Evolutionary conservation across 2,113 vertebrate genomes (phyloP), one percentile per base, ranked within the genome.

Genomic region (Nerophis lumbriciformis): DNA sequence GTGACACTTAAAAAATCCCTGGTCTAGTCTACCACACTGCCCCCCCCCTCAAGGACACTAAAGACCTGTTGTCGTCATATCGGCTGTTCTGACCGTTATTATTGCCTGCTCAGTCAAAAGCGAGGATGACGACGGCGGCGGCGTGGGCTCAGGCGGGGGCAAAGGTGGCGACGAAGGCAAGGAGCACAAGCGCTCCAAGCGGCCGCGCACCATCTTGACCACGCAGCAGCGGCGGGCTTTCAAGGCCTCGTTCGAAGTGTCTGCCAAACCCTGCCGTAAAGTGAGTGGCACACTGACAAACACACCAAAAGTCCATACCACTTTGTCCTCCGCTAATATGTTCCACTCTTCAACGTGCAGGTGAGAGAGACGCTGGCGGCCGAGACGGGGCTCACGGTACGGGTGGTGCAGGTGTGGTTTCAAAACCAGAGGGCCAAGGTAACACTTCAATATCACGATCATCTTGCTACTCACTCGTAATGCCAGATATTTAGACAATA

Each of bases 381-480:
- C 1, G 92, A 95, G 83, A 94, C 93, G 1, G 94, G 94, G 14
- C 80, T 95, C 73, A 95, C 93, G 0, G 94, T 95, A 35, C 86
- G 94, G 5, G 94, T 95, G 53, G 94, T 95, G 0, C 93, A 95
- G 72, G 94, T 95, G 52, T 95, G 94, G 93, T 95, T 95, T 85
- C 94, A 95, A 83, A 95, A 95, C 74, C 94, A 95, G 77, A 90
- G 94, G 81, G 94, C 94, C 65, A 95, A 95, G 93, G 94, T 95
- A 65, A 83, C 88, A 58, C 13, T 59, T 63, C 14, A 48, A 14
- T 21, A 8, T 19, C 53, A 56, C 6, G 15, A 8, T 8, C 28
- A 28, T 28, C 28, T 28, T 28, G 28, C 28, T 28, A 28, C 28
- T 28, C 28, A 28, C 28, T 28, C 28, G 28, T 28, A 28, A 28